Evolutionary conservation across 2,113 vertebrate genomes (phyloP), one percentile per base, ranked within the genome.

Genomic region (Aegotheles bennettii): DNA sequence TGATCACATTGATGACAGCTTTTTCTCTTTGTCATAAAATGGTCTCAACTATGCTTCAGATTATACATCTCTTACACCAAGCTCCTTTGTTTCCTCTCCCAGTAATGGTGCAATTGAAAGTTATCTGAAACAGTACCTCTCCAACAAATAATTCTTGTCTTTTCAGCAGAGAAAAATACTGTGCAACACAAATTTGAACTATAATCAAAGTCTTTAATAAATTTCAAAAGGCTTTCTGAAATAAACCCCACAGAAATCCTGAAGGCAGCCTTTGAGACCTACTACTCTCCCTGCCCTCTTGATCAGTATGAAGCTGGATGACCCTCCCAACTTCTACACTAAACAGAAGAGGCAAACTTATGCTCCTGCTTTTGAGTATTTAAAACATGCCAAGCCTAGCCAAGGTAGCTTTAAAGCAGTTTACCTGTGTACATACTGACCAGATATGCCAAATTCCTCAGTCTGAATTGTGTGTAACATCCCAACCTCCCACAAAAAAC

Each of bases 331-430:
- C 35, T 80, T 50, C 24, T 33, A 8, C 45, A 45, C 38, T 76
- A 2, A 87, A 43, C 9, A 36, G 17, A n/a, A 64, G 26, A 42
- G 3, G 4, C 11, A 51, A 60, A 28, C 2, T 53, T 47, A 45
- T 2, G 6, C 7, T 68, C 25, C 20, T 60, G 13, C 7, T 56
- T 73, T 20, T 26, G 9, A 13, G 7, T 10, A 76, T 12, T 61
- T n/a, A 35, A 50, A 64, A 35, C 0, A 40, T 5, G 1, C 6
- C 24, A 47, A 35, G 8, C 11, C 73, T 4, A 35, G 10, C 2
- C n/a, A 33, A 42, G 17, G 25, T 54, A 50, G 18, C 35, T 63
- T 68, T 73, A 67, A 78, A 85, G 20, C 16, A 36, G 3, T 40
- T 88, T 54, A 10, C 71, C 15, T 29, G 6, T 8, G 4, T 14